Evolutionary conservation across 2,888 invertebrate genomes (phyloP), one percentile per base, ranked within the genome.

Genomic region (Diaphora mendica): DNA sequence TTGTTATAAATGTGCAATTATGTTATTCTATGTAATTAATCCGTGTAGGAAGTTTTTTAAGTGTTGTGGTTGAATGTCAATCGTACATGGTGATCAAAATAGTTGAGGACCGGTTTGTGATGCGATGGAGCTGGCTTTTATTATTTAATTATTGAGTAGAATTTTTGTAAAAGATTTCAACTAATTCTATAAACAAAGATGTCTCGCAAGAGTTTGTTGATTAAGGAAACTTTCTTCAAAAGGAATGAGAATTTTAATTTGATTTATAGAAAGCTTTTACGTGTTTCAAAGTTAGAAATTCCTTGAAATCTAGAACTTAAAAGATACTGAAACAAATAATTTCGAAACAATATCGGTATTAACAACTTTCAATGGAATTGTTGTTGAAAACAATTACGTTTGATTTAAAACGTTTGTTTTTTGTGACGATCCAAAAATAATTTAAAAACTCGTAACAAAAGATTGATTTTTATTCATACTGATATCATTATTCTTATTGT

Each of bases 41-140:
- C 44, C 62, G 48, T 79, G 64, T 76, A 84, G 79, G 85, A 82
- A 85, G 81, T 83, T 83, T 80, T 77, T 84, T 71, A 79, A 82
- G 85, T 85, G 85, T 66, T 81, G 73, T 78, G 82, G 55, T 78
- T 68, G 77, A 79, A 79, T 83, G 85, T 78, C 81, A 78, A 70
- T 77, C 70, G 75, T 82, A 79, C 77, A 70, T 75, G 79, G 77
- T 79, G 77, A 71, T 77, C 83, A 84, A 85, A 84, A 84, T 85
- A 83, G 84, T 85, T 76, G 82, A 73, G 75, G 75, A 85, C 85
- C 85, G 85, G 85, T 85, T 85, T 81, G 74, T 73, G 55, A 70
- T 76, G 59, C 72, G 73, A 71, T 79, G 67, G 71, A 78, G 77
- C 76, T 77, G 77, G 77, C 78, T 80, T 78, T 80, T 78, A 77